phyloP scores from a whole-genome alignment of 2,113 vertebrate genomes.

The Phocoena sinus region DNA sequence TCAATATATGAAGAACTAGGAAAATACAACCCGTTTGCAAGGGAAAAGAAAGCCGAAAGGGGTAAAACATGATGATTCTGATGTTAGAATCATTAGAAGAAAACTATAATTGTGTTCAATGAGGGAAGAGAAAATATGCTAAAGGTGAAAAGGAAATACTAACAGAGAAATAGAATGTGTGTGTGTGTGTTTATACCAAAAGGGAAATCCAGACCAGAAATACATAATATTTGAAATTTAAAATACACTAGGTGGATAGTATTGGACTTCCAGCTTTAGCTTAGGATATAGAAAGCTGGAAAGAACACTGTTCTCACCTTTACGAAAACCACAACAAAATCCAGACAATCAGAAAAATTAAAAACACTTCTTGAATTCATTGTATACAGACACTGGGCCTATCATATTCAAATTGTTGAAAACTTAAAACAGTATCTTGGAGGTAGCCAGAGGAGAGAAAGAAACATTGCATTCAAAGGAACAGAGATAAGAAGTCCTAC shows the following conservation, averaged over 20 bases:
- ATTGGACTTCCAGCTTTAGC: not conserved
- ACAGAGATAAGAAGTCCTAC: not conserved
- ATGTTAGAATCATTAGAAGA: not conserved
- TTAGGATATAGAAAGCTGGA: not conserved
- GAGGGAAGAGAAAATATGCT: not conserved
- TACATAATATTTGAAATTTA: not conserved
- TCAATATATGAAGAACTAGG: not conserved
- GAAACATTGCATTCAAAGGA: not conserved
- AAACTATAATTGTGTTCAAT: not conserved
- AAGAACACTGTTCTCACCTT: not conserved
- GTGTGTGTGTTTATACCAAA: not conserved
- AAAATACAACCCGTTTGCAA: not conserved
- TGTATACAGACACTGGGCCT: not conserved
- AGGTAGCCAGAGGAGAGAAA: too few species aligned
- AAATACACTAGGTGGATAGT: not conserved
- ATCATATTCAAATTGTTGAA: not conserved
- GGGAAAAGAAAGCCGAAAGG: not conserved
- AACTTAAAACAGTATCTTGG: not conserved
- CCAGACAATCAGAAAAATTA: not conserved
- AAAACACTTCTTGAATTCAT: not conserved
- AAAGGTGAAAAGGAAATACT: not conserved
- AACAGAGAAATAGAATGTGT: not conserved
- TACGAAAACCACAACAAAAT: not conserved
- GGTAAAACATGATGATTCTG: not conserved
- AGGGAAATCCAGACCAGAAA: not conserved